Base-by-base conservation (phyloP, 2,888 invertebrate species). In the Clistopyga incitator region DNA sequence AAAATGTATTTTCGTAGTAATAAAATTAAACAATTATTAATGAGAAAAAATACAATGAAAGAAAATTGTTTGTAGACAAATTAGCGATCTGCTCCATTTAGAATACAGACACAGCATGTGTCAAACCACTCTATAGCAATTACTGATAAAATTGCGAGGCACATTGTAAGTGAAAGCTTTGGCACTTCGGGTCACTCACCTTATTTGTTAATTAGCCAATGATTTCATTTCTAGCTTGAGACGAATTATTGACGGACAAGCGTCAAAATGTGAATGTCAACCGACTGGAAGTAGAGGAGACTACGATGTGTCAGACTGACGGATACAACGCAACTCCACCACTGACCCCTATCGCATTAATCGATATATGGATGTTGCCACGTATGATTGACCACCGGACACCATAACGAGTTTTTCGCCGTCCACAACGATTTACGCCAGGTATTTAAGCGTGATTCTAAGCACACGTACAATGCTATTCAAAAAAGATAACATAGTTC, bases 321-420 rank as follows among this genome's bases (percentile, higher is more conserved):
- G 86, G 85, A 79, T 86, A 81, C 84, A 87, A 87, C 83, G 85
- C 85, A 79, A 86, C 88, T 89, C 86, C 86, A 91, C 91, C 88
- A 91, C 92, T 92, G 91, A 92, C 92, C 92, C 89, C 88, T 89
- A 91, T 90, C 71, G 80, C 87, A 88, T 88, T 82, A 90, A 91
- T 92, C 92, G 89, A 92, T 92, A 92, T 91, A 92, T 91, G 92
- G 91, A 92, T 92, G 83, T 88, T 86, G 86, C 87, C 88, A 88
- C 87, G 88, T 90, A 91, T 89, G 89, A 90, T 90, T 86, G 87
- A 87, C 86, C 3, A 64, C 20, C 72, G 81, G 81, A 79, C 78
- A 54, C 81, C 71, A 78, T 82, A 79, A 82, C 82, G 59, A 68
- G 34, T 45, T 72, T 71, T 42, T n/a, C 61, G 54, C 71, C 64